Conservation (phyloP, 2,113 vertebrate species). For the Oryzias celebensis region DNA sequence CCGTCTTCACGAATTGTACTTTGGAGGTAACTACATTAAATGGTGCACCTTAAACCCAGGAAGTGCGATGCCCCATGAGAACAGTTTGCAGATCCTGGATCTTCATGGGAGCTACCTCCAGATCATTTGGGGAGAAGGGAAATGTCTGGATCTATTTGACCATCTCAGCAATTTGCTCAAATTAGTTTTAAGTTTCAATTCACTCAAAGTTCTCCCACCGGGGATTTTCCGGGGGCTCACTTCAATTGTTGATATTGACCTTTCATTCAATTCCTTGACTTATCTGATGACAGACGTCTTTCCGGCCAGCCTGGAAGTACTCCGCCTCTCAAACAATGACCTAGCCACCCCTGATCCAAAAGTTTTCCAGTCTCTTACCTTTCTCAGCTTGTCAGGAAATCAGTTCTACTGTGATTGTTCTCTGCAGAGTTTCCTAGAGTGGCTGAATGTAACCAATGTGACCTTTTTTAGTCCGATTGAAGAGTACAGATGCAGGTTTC, state of each 20-base stretch:
- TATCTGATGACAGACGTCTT: slow-evolving; percentile 72
- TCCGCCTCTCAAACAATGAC: slow-evolving; percentile 82
- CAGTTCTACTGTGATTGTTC: slow-evolving; percentile 83
- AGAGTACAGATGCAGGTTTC: slow-evolving; percentile 77
- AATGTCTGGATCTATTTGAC: slow-evolving; percentile 83
- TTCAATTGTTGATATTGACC: slow-evolving; percentile 76
- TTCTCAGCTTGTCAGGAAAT: slow-evolving; percentile 78
- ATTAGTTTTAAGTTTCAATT: slow-evolving; percentile 80
- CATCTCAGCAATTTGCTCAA: slow-evolving; percentile 69
- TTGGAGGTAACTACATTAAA: slow-evolving; percentile 80
- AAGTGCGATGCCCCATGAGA: slow-evolving; percentile 15
- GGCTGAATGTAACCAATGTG: slow-evolving; percentile 81
- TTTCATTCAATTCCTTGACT: slow-evolving; percentile 81
- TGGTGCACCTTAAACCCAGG: slow-evolving; percentile 49
- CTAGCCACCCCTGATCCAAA: slow-evolving; percentile 80
- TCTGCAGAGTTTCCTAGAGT: slow-evolving; percentile 75
- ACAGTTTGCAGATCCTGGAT: slow-evolving; percentile 76
- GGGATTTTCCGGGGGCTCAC: slow-evolving; percentile 79
- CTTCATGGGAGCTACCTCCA: slow-evolving; percentile 82
- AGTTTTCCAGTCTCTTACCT: slow-evolving; percentile 70
- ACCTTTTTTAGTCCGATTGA: slow-evolving; percentile 53
- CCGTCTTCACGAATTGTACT: slow-evolving; percentile 61
- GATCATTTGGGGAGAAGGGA: slow-evolving; percentile 74
- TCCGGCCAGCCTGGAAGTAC: slow-evolving; percentile 72
- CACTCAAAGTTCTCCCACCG: slow-evolving; percentile 77